Conservation (phyloP, 2,888 invertebrate genomes). For the Seira sanloemensis region DNA sequence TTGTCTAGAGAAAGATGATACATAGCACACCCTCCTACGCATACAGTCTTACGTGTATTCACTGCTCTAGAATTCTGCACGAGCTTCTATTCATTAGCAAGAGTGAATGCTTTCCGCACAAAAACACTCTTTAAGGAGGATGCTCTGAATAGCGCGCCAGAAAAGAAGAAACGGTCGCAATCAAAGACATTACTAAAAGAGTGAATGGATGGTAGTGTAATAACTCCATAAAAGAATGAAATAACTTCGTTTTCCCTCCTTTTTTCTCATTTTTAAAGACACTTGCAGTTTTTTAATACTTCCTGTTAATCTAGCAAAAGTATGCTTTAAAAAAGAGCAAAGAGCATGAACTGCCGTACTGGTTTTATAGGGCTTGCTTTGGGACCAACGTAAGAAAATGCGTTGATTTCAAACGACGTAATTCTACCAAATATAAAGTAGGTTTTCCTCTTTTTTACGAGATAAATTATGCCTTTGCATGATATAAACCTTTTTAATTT, state of each 20-base stretch:
- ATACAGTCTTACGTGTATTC: neutral
- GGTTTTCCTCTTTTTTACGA: too few species aligned
- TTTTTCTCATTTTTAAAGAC: neutral
- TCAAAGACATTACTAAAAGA: neutral
- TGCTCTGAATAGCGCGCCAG: too few species aligned
- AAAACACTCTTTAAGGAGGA: neutral
- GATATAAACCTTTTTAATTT: too few species aligned
- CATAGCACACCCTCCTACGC: neutral
- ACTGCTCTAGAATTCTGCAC: neutral
- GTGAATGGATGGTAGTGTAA: neutral
- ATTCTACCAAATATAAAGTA: too few species aligned
- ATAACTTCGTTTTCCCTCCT: neutral
- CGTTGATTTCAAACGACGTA: too few species aligned
- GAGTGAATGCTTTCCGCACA: neutral
- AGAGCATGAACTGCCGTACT: too few species aligned
- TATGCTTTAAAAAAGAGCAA: neutral
- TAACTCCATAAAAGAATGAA: conserved; percentile 4
- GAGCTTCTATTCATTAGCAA: neutral
- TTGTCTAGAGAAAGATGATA: neutral
- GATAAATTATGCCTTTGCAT: too few species aligned
- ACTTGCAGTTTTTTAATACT: neutral
- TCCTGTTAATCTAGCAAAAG: neutral
- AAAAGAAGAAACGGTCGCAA: neutral
- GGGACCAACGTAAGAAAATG: too few species aligned
- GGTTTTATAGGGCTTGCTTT: too few species aligned